Percentiles rank a stretch among this genome's conserved stretches.
phyloP scores from a whole-genome alignment of 2,797 vertebrate genomes.

The Eptatretus atami region DNA sequence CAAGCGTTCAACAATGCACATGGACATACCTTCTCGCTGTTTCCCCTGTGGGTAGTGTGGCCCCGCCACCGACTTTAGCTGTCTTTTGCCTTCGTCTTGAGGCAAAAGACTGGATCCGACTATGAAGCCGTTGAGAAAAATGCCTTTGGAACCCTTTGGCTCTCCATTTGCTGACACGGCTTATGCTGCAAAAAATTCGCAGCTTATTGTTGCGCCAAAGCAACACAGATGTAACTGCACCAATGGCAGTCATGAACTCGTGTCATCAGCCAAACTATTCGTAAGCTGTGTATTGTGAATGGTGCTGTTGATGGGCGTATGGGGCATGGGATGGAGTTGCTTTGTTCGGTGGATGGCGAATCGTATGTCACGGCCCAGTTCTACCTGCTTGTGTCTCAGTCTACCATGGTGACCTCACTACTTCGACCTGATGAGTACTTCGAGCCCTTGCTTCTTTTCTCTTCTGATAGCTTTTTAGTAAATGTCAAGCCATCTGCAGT shows the following conservation, averaged over 20 bases:
- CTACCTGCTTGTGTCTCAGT: slow-evolving; percentile 35
- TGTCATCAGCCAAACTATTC: slow-evolving; percentile 24
- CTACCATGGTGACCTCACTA: slow-evolving; percentile 26
- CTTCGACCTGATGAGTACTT: slow-evolving; percentile 19
- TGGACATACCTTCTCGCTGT: no score
- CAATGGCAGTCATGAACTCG: slow-evolving; percentile 12
- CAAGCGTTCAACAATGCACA: no score
- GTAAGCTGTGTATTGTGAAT: slow-evolving; percentile 9
- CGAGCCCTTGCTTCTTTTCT: slow-evolving; percentile 21
- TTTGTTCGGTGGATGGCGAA: slow-evolving; percentile 14
- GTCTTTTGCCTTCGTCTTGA: no score
- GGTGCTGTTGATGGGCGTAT: not conserved
- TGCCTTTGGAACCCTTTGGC: slow-evolving; percentile 11
- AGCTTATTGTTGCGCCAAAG: slow-evolving; percentile 17
- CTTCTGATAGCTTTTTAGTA: slow-evolving; percentile 17
- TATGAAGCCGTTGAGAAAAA: slow-evolving; percentile 14
- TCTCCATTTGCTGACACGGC: slow-evolving; percentile 26
- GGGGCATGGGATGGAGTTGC: slow-evolving; percentile 31
- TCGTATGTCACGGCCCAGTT: slow-evolving; percentile 37
- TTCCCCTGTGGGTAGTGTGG: no score
- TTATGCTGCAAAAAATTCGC: slow-evolving; percentile 44
- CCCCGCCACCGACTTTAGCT: no score
- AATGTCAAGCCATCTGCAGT: slow-evolving; percentile 10
- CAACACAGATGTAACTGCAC: slow-evolving; percentile 9
- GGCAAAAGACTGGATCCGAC: no score